Evolutionary conservation across 2,888 invertebrate species (phyloP).

Genomic region (Chrysolina haemoptera): DNA sequence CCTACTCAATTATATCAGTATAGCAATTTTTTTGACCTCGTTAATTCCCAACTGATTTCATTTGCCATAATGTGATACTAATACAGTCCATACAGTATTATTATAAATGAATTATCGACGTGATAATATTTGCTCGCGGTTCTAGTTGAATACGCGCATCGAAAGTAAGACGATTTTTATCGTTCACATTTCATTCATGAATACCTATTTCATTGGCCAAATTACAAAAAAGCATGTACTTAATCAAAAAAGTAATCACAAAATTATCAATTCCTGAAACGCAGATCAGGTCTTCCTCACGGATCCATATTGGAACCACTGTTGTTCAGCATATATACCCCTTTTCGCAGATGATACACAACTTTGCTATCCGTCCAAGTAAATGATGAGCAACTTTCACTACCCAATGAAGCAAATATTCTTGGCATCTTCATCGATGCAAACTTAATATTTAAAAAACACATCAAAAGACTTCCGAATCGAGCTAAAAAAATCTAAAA

Average conservation of each 20-base stretch:
- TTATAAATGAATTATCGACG: constrained; percentile 14
- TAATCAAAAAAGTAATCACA: background rate
- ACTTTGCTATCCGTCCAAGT: no score
- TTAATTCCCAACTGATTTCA: background rate
- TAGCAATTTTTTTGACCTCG: background rate
- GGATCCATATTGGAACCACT: no score
- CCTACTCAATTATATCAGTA: background rate
- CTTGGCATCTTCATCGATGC: no score
- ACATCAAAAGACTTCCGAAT: no score
- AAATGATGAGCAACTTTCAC: no score
- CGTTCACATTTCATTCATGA: background rate
- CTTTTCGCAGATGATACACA: no score
- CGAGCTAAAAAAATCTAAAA: no score
- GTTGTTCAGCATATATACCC: no score
- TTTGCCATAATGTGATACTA: background rate
- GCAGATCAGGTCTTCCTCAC: no score
- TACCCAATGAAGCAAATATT: no score
- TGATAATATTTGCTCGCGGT: background rate
- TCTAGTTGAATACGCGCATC: background rate
- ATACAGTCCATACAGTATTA: background rate
- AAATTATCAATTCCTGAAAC: no score
- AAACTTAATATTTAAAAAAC: no score
- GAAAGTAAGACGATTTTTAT: background rate
- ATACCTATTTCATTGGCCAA: background rate
- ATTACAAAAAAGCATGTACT: background rate